Conservation (phyloP, 2,797 vertebrate genomes). For the Sebastes goodei region DNA sequence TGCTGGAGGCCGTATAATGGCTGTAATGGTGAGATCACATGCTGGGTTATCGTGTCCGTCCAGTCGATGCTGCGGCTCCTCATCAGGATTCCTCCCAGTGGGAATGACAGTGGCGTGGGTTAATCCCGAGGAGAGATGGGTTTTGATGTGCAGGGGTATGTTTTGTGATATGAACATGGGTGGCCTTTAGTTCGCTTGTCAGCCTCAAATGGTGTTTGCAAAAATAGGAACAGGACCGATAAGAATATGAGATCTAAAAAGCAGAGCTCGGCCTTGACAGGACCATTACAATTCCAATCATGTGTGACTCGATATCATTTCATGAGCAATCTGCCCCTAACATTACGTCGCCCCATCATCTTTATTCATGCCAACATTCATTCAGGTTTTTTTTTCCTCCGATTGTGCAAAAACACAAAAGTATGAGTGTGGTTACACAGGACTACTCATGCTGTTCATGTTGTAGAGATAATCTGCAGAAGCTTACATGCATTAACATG, state of each 20-base stretch:
- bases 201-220: slow-evolving; percentile 38
- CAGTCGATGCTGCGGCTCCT: slow-evolving; percentile 30
- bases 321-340: slow-evolving; percentile 26
- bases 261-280: slow-evolving; percentile 10
- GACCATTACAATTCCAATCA: slow-evolving; percentile 15
- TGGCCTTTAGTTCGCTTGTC: slow-evolving; percentile 35
- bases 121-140: slow-evolving; percentile 51
- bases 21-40: slow-evolving; percentile 29
- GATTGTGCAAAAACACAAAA: not conserved
- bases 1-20: slow-evolving; percentile 33
- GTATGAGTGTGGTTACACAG: not conserved
- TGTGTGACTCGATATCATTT: slow-evolving; percentile 16
- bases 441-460: not conserved
- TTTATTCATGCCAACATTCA: slow-evolving; percentile 19
- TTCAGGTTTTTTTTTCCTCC: not conserved
- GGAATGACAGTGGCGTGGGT: slow-evolving; percentile 30
- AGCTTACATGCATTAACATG: not conserved
- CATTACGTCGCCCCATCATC: slow-evolving; percentile 19
- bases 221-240: slow-evolving; percentile 33
- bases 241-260: slow-evolving; percentile 39
- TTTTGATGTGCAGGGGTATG: slow-evolving; percentile 52
- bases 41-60: slow-evolving; percentile 53
- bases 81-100: slow-evolving; percentile 51
- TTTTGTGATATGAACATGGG: slow-evolving; percentile 38
- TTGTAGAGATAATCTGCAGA: not conserved